Evolutionary conservation across 2,797 vertebrate genomes (phyloP), one percentile per base, ranked within the genome.

Genomic region (Capromys pilorides): DNA sequence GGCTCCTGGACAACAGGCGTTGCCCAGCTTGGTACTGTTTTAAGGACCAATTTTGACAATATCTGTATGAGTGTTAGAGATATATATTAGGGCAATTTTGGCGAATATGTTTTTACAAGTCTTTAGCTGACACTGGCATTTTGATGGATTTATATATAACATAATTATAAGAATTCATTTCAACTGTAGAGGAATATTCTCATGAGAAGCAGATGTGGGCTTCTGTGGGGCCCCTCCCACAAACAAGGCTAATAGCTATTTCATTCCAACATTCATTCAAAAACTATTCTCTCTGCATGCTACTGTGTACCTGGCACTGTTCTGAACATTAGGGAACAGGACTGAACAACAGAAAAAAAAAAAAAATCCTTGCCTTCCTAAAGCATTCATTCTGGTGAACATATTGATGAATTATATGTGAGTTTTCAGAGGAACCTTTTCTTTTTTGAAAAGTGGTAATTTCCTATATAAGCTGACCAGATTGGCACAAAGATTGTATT

Each of bases 381-480:
- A 57, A 59, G 45, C 41, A 83, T 88, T 83, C 64, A 39, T 95
- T 51, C 71, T 67, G 77, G 41, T 80, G 59, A 89, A 84, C 87
- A 87, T 81, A 71, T 79, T 49, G 2, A 19, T 86, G 61, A 94
- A 61, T 26, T 85, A 12, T 59, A 41, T 41, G 3, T 75, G 69
- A 79, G 78, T 91, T 94, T 93, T 94, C 62, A 92, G 26, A 5
- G 59, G 67, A 77, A 9, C 9, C 2, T 36, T 88, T 93, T 85
- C 28, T 22, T n/a, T 88, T 93, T 16, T 71, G 8, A 54, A 16
- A 92, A 49, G 11, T 13, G 2, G 12, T 75, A 36, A 26, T 57
- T 71, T 33, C 28, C 75, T 84, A 28, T 33, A 73, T 73, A 88
- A 95, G 57, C 24, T n/a, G 33, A 90, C 12, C 66, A 88, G 13